Percentiles rank a stretch among this genome's conserved stretches.
These are phyloP conservation scores for Morone saxatilis DNA, from an alignment of 2,113 vertebrate genomes.

Conservation along the genomic window DNA sequence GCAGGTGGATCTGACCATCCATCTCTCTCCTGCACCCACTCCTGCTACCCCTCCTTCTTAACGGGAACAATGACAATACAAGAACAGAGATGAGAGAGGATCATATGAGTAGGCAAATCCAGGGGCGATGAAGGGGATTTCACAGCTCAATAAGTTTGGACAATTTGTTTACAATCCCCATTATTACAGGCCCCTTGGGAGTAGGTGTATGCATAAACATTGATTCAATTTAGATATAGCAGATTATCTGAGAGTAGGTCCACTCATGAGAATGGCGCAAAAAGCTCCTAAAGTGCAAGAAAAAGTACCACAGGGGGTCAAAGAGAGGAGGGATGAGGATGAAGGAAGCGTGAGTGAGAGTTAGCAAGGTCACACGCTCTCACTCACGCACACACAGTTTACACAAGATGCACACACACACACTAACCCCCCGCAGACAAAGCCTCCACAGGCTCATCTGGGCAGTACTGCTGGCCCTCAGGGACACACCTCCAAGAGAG, in stretches of 20 bases:
- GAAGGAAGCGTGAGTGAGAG: constrained; percentile 66
- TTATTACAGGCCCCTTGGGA: constrained; percentile 66
- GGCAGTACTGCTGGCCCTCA: constrained; percentile 85
- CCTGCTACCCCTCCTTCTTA: background rate
- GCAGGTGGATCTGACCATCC: constrained; percentile 62
- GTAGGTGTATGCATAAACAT: constrained; percentile 66
- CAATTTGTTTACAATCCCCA: constrained; percentile 80
- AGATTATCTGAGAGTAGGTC: constrained; percentile 48
- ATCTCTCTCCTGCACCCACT: constrained; percentile 12
- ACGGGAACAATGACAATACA: constrained; percentile 61
- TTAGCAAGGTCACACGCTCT: constrained; percentile 67
- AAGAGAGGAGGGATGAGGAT: constrained; percentile 48
- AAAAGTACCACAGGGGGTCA: constrained; percentile 56
- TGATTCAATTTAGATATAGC: constrained; percentile 55
- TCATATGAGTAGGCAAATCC: constrained; percentile 71
- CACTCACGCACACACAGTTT: constrained; percentile 20
- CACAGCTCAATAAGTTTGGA: constrained; percentile 79
- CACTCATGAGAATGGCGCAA: constrained; percentile 22
- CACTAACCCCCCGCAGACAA: constrained; percentile 74
- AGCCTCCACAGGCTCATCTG: constrained; percentile 85
- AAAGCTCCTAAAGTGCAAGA: constrained; percentile 27
- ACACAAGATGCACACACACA: constrained; percentile 19
- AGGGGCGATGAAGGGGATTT: constrained; percentile 68
- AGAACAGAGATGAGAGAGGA: constrained; percentile 60
- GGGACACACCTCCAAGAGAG: constrained; percentile 92